Base-by-base conservation (phyloP, 2,888 invertebrate species). In the Lomographa bimaculata region DNA sequence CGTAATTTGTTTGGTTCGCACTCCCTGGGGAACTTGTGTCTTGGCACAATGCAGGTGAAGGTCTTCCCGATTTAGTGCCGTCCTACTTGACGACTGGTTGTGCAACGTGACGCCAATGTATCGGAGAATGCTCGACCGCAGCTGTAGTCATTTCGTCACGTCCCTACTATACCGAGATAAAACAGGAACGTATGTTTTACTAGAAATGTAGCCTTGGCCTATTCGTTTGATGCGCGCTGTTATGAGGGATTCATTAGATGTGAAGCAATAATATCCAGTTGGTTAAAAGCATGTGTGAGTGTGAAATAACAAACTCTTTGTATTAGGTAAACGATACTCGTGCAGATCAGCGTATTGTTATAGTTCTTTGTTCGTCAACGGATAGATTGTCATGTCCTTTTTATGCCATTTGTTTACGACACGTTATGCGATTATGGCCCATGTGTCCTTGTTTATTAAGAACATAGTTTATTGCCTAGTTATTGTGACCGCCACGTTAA, bases 11-110 rank as follows among this genome's bases (percentile, higher is more conserved):
- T 28, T 32, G 38, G 21, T 12, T 51, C 27, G 36, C 30, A 42
- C 55, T 75, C 77, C 73, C 75, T 67, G 71, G 77, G 79, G 79
- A 77, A 48, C 54, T 54, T 64, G 70, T 61, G 64, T 64, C 64
- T 59, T 51, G 48, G 60, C 48, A 61, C 63, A 66, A 79, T 78
- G 62, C 78, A 66, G 87, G 87, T 86, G 84, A 87, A 87, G 87
- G 87, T 86, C 85, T 71, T 74, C 79, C 79, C 69, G 77, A 78
- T 82, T 78, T 87, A 87, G 81, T 67, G 54, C 42, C 67, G 84
- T 45, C 79, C 81, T 70, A 79, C 71, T 68, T 78, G 61, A 70
- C 66, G 67, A 65, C 54, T 54, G 60, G 57, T 85, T 83, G 76
- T 80, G 81, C 72, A 86, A 86, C 63, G 57, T 65, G 55, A 56